phyloP scores from a whole-genome alignment of 1,140 invertebrate species.

The Anagrus nilaparvatae region DNA sequence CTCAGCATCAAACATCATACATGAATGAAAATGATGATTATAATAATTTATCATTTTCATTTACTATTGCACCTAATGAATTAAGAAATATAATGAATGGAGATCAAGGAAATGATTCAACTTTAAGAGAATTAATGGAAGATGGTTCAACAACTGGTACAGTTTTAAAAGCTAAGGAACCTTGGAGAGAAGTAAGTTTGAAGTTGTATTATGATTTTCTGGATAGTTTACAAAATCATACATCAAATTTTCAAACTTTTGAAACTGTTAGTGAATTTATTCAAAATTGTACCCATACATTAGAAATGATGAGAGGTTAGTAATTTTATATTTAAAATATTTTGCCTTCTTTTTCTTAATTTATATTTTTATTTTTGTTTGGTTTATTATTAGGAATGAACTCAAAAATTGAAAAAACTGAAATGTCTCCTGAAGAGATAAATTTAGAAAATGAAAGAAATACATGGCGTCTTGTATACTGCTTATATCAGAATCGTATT shows the following conservation, averaged over 20 bases:
- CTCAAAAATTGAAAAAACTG: slow-evolving; percentile 45
- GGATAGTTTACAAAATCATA: slow-evolving; percentile 45
- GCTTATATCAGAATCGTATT: slow-evolving; percentile 69
- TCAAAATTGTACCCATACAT: slow-evolving; percentile 43
- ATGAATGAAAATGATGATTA: slow-evolving; percentile 1
- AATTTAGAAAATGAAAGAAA: slow-evolving; percentile 67
- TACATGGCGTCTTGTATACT: slow-evolving; percentile 74
- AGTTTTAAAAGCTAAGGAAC: slow-evolving; percentile 37
- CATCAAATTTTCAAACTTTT: slow-evolving; percentile 43
- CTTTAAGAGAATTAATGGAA: slow-evolving; percentile 34
- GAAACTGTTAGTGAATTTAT: slow-evolving; percentile 48
- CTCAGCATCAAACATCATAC: no score
- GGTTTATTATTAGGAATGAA: slow-evolving; percentile 41
- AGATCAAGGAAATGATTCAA: slow-evolving; percentile 26
- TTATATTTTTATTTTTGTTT: neutral
- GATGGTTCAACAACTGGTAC: slow-evolving; percentile 37
- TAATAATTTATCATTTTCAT: slow-evolving; percentile 14
- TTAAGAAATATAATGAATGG: slow-evolving; percentile 24
- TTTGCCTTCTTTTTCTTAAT: neutral
- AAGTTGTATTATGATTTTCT: slow-evolving; percentile 50
- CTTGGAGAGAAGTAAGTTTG: slow-evolving; percentile 42
- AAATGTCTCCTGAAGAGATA: slow-evolving; percentile 32
- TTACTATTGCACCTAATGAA: slow-evolving; percentile 30
- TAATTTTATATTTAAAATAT: slow-evolving; percentile 15
- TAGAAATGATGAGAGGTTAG: slow-evolving; percentile 39